Percentiles rank a stretch among this genome's conserved stretches.
phyloP scores from a whole-genome alignment of 2,888 invertebrate genomes.

The Aleiodes alternator region DNA sequence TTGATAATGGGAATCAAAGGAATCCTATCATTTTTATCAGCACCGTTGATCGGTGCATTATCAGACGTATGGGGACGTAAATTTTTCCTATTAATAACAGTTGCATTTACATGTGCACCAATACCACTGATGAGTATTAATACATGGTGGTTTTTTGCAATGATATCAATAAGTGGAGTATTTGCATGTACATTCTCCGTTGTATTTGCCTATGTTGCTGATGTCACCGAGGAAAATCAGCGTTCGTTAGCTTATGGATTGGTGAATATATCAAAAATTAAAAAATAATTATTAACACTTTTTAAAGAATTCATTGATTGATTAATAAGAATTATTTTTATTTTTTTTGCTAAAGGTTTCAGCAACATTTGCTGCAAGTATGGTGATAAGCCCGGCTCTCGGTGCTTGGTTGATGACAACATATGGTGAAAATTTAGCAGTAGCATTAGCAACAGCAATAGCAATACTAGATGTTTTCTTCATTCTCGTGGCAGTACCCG shows the following conservation, averaged over 20 bases:
- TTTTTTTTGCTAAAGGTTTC: conserved; percentile 79
- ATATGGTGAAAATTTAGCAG: conserved; percentile 84
- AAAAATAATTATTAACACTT: neutral
- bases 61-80: conserved; percentile 99
- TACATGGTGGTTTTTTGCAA: conserved; percentile 99
- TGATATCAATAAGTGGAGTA: conserved; percentile 98
- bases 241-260: conserved; percentile 96
- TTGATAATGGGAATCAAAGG: conserved; percentile 99
- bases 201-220: conserved; percentile 99
- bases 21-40: conserved; percentile 96
- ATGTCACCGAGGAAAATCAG: conserved; percentile 98
- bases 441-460: conserved; percentile 96
- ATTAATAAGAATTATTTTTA: neutral
- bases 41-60: conserved; percentile 97
- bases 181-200: conserved; percentile 99
- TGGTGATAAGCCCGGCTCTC: conserved; percentile 98
- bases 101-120: conserved; percentile 98
- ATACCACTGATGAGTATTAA: conserved; percentile 99
- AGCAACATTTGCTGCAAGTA: conserved; percentile 98
- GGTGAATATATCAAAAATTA: conserved; percentile 76
- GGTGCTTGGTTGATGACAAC: conserved; percentile 92
- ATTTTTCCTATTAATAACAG: conserved; percentile 97
- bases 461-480: conserved; percentile 98
- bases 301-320: conserved; percentile 3
- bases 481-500: conserved; percentile 98